A percentile compares a stretch with the other conserved stretches of the same genome.
These are phyloP conservation scores for Sigmodon hispidus DNA, from an alignment of 2,113 vertebrate genomes.

Conservation along the genomic window DNA sequence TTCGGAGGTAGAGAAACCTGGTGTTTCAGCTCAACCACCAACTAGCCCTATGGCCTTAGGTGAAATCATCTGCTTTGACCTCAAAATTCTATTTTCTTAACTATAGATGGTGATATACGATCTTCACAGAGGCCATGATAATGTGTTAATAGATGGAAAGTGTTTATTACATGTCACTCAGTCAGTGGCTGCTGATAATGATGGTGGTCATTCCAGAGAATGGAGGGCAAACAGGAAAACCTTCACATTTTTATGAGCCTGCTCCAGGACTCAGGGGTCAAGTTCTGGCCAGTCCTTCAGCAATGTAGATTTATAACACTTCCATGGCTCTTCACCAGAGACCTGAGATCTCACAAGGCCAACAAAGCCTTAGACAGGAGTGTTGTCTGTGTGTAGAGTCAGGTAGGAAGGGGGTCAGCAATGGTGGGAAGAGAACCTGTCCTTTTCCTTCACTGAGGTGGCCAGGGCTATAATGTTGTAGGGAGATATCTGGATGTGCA, in stretches of 20 bases:
- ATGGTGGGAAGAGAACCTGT: neutral
- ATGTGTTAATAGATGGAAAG: neutral
- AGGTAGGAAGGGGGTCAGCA: neutral
- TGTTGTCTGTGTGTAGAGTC: neutral
- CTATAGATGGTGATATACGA: neutral
- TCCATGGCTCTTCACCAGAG: neutral
- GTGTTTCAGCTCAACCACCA: neutral
- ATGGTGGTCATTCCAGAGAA: neutral
- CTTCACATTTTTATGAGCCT: neutral
- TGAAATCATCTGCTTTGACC: neutral
- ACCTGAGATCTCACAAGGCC: neutral
- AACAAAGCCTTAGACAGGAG: neutral
- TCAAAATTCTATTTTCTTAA: conserved; percentile 17
- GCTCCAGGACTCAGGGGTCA: neutral
- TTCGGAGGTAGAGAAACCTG: neutral
- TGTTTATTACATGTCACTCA: neutral
- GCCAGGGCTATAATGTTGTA: neutral
- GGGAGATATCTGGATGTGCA: neutral
- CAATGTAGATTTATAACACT: neutral
- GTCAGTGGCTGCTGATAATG: neutral
- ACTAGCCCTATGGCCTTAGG: neutral
- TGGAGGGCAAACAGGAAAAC: neutral
- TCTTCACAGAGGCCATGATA: neutral
- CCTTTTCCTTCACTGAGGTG: neutral
- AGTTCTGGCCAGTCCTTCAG: neutral